These are phyloP conservation scores for Pelmatolapia mariae DNA, from an alignment of 2,113 vertebrate genomes.

Conservation along the genomic window DNA sequence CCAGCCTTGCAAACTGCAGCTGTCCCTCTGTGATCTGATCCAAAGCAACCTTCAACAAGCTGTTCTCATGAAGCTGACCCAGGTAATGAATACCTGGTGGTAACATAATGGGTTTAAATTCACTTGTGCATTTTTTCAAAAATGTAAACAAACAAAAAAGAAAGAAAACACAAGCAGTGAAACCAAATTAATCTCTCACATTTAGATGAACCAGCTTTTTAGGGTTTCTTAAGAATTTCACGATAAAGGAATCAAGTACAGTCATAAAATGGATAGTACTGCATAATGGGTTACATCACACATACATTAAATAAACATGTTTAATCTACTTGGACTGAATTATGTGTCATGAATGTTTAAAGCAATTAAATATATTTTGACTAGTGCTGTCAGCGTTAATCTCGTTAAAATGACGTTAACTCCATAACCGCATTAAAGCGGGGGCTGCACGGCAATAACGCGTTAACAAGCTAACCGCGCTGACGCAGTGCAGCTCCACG, in stretches of 20 bases:
- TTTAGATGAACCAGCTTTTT: neutral
- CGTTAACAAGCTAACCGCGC: no score
- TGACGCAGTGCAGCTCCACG: no score
- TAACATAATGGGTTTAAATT: neutral
- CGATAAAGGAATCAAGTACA: neutral
- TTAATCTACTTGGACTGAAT: no score
- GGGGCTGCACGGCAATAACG: no score
- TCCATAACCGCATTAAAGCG: no score
- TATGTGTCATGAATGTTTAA: neutral
- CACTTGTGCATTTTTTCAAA: neutral
- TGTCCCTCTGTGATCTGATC: slow-evolving; percentile 82
- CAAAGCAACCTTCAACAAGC: slow-evolving; percentile 70
- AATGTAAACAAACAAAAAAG: neutral
- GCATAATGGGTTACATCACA: neutral
- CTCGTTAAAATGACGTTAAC: no score
- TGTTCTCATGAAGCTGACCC: slow-evolving; percentile 78
- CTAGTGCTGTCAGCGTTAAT: no score
- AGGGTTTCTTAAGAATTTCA: neutral
- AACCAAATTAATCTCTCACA: neutral
- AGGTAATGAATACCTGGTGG: slow-evolving; percentile 79
- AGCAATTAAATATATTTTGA: neutral
- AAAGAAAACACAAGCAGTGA: neutral
- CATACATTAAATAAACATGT: neutral
- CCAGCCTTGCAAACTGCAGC: slow-evolving; percentile 74
- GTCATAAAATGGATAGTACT: neutral